A percentile compares a stretch with the other conserved stretches of the same genome.
phyloP scores from a whole-genome alignment of 2,113 vertebrate species.

The Melanerpes formicivorus region DNA sequence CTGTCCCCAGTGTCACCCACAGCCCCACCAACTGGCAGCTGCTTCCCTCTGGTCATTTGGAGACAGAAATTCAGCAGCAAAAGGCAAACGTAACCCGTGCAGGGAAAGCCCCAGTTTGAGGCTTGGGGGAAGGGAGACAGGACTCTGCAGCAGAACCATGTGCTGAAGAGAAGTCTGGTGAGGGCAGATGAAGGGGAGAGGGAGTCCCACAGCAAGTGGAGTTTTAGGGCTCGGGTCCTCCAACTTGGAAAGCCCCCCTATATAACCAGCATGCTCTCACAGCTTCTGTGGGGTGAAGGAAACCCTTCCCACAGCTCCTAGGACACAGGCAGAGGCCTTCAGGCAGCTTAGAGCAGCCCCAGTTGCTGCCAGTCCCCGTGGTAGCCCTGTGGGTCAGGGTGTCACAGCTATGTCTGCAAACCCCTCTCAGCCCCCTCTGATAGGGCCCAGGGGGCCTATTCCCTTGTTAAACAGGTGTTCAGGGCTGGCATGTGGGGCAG shows the following conservation, averaged over 20 bases:
- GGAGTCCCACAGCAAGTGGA: accelerated
- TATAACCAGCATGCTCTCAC: accelerated
- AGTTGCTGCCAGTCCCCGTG: accelerated
- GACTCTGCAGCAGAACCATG: not conserved
- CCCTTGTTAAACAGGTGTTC: not conserved
- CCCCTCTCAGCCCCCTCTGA: not conserved
- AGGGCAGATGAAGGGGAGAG: not conserved
- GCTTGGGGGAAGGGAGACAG: not conserved
- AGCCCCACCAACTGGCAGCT: not conserved
- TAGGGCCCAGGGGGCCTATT: accelerated
- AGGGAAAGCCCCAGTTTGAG: not conserved
- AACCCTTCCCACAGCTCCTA: accelerated
- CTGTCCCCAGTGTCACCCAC: not conserved
- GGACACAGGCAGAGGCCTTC: not conserved
- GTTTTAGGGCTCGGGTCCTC: not conserved
- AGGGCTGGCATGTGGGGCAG: not conserved
- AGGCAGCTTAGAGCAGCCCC: not conserved
- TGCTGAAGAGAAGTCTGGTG: not conserved
- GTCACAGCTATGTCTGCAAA: accelerated
- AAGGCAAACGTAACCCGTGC: not conserved
- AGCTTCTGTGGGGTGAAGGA: not conserved
- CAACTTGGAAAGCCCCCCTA: not conserved
- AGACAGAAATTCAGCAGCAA: conserved; percentile 36
- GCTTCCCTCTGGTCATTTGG: not conserved
- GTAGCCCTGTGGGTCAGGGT: not conserved